Evolutionary conservation across 2,888 invertebrate species (phyloP), one percentile per base, ranked within the genome.

Genomic region (Troides helena): DNA sequence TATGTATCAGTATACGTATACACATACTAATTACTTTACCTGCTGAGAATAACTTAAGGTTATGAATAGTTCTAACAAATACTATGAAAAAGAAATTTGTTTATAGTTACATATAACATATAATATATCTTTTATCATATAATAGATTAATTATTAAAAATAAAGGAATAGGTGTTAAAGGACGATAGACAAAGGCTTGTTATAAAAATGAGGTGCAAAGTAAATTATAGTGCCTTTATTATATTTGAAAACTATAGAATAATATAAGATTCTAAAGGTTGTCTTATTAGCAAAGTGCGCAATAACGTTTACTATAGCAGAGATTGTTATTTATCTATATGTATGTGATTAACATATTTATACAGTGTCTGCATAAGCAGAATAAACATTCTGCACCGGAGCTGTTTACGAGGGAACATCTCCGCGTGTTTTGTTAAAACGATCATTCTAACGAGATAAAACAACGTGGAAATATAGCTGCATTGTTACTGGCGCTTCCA

Each of bases 381-480:
- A 43, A 46, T 46, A 23, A 46, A 43, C 43, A 65, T 64, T 64
- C 46, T 53, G 53, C 53, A 30, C 39, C 53, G 4, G 21, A 18
- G 43, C 30, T 60, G 50, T 68, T 64, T 60, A 36, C 63, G 39
- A 63, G 53, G 18, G 53, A 60, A 69, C 39, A 50, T 21, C 50
- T 60, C 30, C 39, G 23, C 56, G 18, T 57, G 62, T 65, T 64
- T 60, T 62, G 62, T 46, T 69, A 57, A 46, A 58, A 69, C 65
- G 65, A 62, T 69, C 69, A 58, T 62, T 69, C 23, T 62, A 58
- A 65, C 50, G 63, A 62, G 50, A 68, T 69, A 65, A 65, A 65
- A 69, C 46, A 65, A 65, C 69, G 25, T 62, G 61, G 57, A 65
- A 61, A 61, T 61, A 64, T 39, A 62, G 50, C 58, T 36, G 36